A percentile compares a stretch with the other conserved stretches of the same genome.
These are phyloP conservation scores for Rattus norvegicus DNA, from an alignment of 2,113 vertebrate genomes.

Conservation along the genomic window GRCr8 NC_086022.1:105613001-105613500, in stretches of 20 bases:
- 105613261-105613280: background rate
- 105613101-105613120: background rate
- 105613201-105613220: background rate
- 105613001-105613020: too few relatives aligned
- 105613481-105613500: too few relatives aligned
- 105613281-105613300: background rate
- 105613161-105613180: background rate
- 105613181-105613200: background rate
- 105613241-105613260: background rate
- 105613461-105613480: background rate
- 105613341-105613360: background rate
- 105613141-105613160: background rate
- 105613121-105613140: background rate
- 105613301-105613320: background rate
- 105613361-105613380: background rate
- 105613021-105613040: too few relatives aligned
- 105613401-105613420: background rate
- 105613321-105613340: background rate
- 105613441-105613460: background rate
- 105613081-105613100: background rate
- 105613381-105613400: background rate
- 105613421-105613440: background rate
- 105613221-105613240: background rate
- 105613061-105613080: background rate
- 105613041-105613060: too few relatives aligned